These are phyloP conservation scores for Corynorhinus townsendii DNA, from an alignment of 2,113 vertebrate genomes.

Conservation along the genomic window DNA sequence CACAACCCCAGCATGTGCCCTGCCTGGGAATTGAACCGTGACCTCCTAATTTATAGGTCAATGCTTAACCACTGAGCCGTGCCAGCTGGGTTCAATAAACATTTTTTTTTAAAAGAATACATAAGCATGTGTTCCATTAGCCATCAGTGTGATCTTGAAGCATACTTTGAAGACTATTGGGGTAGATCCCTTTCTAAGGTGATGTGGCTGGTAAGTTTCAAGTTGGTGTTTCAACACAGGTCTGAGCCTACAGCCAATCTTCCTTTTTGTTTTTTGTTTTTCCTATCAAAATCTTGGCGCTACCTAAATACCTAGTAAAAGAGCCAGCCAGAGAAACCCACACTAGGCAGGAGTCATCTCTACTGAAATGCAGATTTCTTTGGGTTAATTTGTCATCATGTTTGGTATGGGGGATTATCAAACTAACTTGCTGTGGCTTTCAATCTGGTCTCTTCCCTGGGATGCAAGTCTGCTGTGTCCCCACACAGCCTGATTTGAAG, in stretches of 20 bases:
- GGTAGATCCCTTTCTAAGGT: neutral
- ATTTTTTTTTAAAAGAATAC: neutral
- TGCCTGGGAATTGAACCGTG: too few species aligned
- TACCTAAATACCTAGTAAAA: neutral
- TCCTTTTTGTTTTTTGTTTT: neutral
- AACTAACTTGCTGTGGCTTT: neutral
- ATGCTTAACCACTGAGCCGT: too few species aligned
- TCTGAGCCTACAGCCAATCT: neutral
- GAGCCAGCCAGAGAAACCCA: neutral
- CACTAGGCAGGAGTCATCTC: fast-evolving
- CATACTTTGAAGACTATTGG: neutral
- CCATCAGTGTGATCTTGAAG: too few species aligned
- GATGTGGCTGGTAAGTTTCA: neutral
- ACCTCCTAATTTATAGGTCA: too few species aligned
- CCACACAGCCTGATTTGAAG: neutral
- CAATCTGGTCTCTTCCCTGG: neutral
- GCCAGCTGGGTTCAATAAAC: too few species aligned
- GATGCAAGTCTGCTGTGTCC: neutral
- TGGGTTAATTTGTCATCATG: neutral
- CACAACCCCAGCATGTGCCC: too few species aligned
- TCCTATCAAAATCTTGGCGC: neutral
- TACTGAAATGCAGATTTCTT: neutral
- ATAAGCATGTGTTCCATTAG: neutral
- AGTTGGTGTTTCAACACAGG: neutral
- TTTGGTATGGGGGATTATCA: neutral